These are phyloP conservation scores for Octomys mimax DNA, from an alignment of 2,797 vertebrate species.

Conservation along the genomic window DNA sequence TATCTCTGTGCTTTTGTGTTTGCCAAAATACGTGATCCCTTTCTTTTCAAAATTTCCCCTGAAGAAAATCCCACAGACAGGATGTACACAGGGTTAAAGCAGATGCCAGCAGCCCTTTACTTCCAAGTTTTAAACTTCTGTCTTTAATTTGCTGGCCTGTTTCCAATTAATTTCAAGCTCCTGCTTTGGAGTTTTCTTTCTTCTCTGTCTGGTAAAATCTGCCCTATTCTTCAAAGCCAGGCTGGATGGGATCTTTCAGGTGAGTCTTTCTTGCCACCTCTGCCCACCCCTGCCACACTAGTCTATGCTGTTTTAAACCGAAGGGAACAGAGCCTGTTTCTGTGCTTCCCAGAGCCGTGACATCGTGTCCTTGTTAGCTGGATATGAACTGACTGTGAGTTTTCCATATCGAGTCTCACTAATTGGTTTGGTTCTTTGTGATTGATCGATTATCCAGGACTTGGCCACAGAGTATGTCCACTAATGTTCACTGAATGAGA, in stretches of 20 bases:
- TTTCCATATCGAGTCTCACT: background rate
- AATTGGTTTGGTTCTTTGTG: background rate
- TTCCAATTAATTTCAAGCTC: background rate
- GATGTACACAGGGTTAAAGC: background rate
- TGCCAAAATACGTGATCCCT: background rate
- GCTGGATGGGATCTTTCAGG: background rate
- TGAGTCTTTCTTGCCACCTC: background rate
- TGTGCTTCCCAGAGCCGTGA: background rate
- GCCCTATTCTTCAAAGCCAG: background rate
- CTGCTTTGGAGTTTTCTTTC: background rate
- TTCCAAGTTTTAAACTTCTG: slow-evolving; percentile 24
- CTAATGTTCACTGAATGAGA: background rate
- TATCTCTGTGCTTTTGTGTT: background rate
- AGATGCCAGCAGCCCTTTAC: background rate
- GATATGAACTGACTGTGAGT: background rate
- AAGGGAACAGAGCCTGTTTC: background rate
- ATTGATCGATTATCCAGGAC: background rate
- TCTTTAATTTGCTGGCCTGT: slow-evolving; percentile 53
- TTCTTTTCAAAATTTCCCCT: background rate
- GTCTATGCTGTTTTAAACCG: background rate
- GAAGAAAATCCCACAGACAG: background rate
- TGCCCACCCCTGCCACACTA: rapidly evolving
- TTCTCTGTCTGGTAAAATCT: background rate
- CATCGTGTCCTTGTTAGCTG: background rate
- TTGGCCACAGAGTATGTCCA: background rate